Evolutionary conservation across 2,797 vertebrate genomes (phyloP).

Genomic region (Darevskia mixta): DNA sequence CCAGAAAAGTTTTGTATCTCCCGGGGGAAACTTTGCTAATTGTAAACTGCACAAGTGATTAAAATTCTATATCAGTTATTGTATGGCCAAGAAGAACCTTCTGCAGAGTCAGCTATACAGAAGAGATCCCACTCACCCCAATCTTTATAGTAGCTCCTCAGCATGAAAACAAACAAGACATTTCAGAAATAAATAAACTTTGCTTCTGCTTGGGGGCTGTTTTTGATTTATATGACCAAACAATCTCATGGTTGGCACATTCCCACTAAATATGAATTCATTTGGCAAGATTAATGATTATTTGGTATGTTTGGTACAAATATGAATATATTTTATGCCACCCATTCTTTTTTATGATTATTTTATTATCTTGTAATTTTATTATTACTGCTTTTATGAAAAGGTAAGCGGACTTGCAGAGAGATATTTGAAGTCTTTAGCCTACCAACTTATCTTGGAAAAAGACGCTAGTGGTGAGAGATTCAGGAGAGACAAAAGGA

Average conservation of each 20-base stretch:
- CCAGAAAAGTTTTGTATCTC: constrained; percentile 43
- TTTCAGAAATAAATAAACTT: not conserved
- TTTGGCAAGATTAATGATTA: not conserved
- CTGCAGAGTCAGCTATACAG: constrained; percentile 24
- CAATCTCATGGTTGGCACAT: too few species aligned
- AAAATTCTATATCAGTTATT: constrained; percentile 48
- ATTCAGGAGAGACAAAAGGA: not conserved
- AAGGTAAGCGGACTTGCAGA: not conserved
- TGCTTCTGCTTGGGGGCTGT: not conserved
- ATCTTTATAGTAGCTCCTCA: not conserved
- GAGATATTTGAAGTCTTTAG: not conserved
- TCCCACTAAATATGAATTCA: too few species aligned
- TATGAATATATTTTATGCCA: not conserved
- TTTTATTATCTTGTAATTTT: not conserved
- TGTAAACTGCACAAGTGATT: constrained; percentile 22
- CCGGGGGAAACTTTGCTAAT: constrained; percentile 47
- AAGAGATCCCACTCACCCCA: not conserved
- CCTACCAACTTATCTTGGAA: not conserved
- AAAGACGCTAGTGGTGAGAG: not conserved
- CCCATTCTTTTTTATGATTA: not conserved
- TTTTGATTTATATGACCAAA: too few species aligned
- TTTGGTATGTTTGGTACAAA: not conserved
- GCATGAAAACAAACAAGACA: not conserved
- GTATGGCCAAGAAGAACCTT: constrained; percentile 22
- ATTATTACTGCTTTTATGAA: too few species aligned